Base-by-base conservation (phyloP, 2,888 invertebrate species). In the Laothoe populi region DNA sequence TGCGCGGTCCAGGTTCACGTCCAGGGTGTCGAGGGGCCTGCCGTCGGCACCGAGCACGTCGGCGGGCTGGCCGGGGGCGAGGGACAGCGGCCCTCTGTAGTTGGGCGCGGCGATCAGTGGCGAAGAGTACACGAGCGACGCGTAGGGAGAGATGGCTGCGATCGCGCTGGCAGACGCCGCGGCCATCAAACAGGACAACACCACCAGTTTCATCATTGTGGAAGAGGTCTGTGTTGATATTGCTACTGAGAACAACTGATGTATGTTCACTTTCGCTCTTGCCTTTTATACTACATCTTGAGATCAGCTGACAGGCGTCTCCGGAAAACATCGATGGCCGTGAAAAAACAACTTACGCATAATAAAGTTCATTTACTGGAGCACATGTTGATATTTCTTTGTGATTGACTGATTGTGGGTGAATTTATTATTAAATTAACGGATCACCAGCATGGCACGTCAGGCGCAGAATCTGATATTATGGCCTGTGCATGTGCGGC, bases 171-270 rank as follows among this genome's bases (percentile, higher is more conserved):
- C 94, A 65, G 91, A 88, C 70, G 91, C 94, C 70, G 93, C 87
- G 70, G 94, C 94, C 83, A 95, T 72, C 74, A 95, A 80, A 87
- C 94, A 94, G 79, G 93, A 94, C 90, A 95, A 94, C 85, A 94
- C 94, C 92, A 94, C 94, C 93, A 93, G 83, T 79, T 92, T 92
- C 83, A 92, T 81, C 93, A 93, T 93, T 72, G 76, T 89, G 84
- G 74, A 68, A 80, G 78, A 83, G 89, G 90, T 89, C 90, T 92
- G 91, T 91, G 88, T 88, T 87, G 84, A 61, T 77, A 71, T 75
- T 72, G 79, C 71, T 59, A 72, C 71, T 77, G 62, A 75, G 69
- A 73, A 82, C 83, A 77, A 90, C 89, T 90, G 89, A 90, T 91
- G 77, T 78, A 65, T 63, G 69, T 68, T 61, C 64, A 66, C 63